Percentiles rank a stretch among this genome's conserved stretches.
These are phyloP conservation scores for Lasioglossum baleicum DNA, from an alignment of 1,140 invertebrate species.

Conservation along the genomic window DNA sequence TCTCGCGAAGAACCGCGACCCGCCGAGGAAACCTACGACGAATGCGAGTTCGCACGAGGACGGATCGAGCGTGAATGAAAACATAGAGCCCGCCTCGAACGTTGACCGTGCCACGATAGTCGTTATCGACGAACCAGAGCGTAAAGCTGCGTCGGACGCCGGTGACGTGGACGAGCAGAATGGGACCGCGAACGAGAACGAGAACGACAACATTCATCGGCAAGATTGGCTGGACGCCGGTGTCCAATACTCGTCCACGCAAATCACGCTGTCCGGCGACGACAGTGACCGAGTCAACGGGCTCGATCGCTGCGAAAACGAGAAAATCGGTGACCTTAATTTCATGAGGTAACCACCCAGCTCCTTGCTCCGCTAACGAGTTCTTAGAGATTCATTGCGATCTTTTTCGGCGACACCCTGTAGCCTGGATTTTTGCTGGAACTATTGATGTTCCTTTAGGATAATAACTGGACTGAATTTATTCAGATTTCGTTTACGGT, in stretches of 20 bases:
- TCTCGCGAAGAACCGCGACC: slow-evolving; percentile 27
- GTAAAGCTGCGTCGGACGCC: slow-evolving; percentile 56
- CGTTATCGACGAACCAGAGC: slow-evolving; percentile 71
- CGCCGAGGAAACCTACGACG: slow-evolving; percentile 16
- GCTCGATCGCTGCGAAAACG: slow-evolving; percentile 56
- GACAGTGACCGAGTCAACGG: slow-evolving; percentile 67
- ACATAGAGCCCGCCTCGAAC: slow-evolving; percentile 51
- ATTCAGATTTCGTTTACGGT: too few species aligned
- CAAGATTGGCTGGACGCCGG: slow-evolving; percentile 78
- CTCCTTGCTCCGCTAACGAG: too few species aligned
- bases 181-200: slow-evolving; percentile 50
- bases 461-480: too few species aligned
- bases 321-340: slow-evolving; percentile 70
- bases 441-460: too few species aligned
- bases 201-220: slow-evolving; percentile 74
- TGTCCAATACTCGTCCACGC: slow-evolving; percentile 76
- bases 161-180: slow-evolving; percentile 55
- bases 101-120: slow-evolving; percentile 71
- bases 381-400: too few species aligned
- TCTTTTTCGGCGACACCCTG: too few species aligned
- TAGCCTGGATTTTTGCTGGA: too few species aligned
- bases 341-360: slow-evolving; percentile 73
- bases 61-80: slow-evolving; percentile 12
- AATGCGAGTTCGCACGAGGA: neutral
- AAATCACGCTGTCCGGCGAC: slow-evolving; percentile 74